phyloP scores from a whole-genome alignment of 1,140 invertebrate genomes.

The Eupeodes corollae region DNA sequence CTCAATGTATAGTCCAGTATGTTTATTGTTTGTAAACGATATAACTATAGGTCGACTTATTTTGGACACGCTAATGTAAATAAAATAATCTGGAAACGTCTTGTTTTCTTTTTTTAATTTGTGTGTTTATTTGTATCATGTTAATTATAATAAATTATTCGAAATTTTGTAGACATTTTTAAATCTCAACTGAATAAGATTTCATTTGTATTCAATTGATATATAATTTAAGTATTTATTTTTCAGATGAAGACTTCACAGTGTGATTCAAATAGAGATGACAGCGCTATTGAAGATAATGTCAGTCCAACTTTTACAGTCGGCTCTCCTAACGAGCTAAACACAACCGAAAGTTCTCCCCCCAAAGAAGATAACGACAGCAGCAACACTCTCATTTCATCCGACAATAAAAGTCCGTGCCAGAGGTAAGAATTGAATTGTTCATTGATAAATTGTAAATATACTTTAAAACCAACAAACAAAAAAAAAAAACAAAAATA shows the following conservation, averaged over 20 bases:
- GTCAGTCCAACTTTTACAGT: neutral
- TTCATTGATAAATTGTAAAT: neutral
- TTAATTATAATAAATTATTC: no score
- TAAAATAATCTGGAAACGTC: no score
- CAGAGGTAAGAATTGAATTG: conserved; percentile 41
- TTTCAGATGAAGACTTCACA: conserved; percentile 4
- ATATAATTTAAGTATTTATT: no score
- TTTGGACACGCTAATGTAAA: no score
- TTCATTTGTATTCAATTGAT: no score
- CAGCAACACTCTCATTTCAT: conserved; percentile 50
- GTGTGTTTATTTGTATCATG: no score
- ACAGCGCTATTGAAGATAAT: neutral
- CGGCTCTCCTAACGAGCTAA: neutral
- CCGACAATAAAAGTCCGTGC: conserved; percentile 52
- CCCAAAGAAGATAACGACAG: conserved; percentile 46
- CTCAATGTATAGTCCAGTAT: no score
- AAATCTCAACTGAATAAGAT: no score
- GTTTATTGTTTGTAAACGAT: no score
- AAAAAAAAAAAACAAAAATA: conserved; percentile 1
- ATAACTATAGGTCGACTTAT: no score
- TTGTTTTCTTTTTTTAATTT: no score
- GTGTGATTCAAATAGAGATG: neutral
- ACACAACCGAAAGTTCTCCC: conserved; percentile 3
- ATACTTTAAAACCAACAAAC: neutral
- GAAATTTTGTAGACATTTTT: no score